Conservation (phyloP, 2,113 vertebrate species). For the Baryphthengus martii region DNA sequence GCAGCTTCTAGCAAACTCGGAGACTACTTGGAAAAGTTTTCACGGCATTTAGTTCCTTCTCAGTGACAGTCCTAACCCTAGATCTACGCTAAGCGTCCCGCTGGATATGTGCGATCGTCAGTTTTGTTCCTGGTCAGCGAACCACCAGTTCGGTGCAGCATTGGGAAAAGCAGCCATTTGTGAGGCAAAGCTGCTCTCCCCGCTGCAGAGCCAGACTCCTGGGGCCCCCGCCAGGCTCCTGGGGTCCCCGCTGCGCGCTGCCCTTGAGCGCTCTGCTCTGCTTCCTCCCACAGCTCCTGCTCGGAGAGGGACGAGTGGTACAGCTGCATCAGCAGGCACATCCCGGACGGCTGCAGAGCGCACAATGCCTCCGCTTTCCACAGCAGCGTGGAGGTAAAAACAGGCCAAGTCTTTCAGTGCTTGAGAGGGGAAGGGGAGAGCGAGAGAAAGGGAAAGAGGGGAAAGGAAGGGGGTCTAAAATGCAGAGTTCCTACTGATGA, state of each 20-base stretch:
- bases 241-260: neutral
- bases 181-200: neutral
- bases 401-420: neutral
- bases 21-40: neutral
- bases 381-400: conserved; percentile 75
- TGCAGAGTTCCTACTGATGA: neutral
- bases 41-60: neutral
- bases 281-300: conserved; percentile 80
- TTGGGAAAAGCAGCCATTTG: neutral
- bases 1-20: neutral
- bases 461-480: neutral
- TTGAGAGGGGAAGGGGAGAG: neutral
- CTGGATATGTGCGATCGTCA: neutral
- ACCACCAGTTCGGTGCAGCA: neutral
- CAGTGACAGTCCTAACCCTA: neutral
- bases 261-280: conserved; percentile 1
- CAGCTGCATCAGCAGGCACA: conserved; percentile 82
- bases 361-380: conserved; percentile 72
- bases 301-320: conserved; percentile 95
- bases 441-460: neutral
- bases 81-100: neutral
- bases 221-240: no score
- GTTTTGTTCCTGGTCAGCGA: neutral
- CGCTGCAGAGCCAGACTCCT: neutral
- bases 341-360: conserved; percentile 82